These are phyloP conservation scores for Smithornis capensis DNA, from an alignment of 2,113 vertebrate genomes.

Conservation along the genomic window DNA sequence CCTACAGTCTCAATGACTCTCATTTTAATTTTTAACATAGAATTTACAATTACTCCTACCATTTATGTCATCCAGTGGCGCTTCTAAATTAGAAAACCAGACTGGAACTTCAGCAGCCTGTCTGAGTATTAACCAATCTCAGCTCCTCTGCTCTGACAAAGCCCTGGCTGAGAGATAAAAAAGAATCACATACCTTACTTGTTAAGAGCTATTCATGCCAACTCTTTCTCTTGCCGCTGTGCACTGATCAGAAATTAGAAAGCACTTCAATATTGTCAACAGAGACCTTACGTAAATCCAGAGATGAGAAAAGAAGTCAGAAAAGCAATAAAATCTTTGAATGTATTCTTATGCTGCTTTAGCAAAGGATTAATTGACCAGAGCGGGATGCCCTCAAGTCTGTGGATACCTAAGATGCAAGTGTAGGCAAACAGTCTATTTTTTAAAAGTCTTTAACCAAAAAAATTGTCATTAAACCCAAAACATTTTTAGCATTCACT, in stretches of 20 bases:
- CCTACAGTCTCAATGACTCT: background rate
- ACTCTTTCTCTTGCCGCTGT: background rate
- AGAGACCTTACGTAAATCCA: background rate
- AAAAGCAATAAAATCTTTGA: background rate
- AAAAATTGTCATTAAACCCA: background rate
- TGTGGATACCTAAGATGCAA: background rate
- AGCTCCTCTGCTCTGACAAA: slow-evolving; percentile 23
- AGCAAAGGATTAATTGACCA: background rate
- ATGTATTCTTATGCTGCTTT: background rate
- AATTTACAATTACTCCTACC: slow-evolving; percentile 30
- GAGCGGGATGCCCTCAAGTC: background rate
- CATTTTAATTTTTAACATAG: background rate
- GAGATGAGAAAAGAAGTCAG: background rate
- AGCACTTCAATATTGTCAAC: background rate
- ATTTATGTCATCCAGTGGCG: slow-evolving; percentile 2
- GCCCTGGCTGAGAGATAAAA: slow-evolving; percentile 37
- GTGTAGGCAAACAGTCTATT: background rate
- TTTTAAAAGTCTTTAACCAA: background rate
- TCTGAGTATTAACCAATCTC: slow-evolving; percentile 3
- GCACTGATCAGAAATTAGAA: slow-evolving; percentile 3
- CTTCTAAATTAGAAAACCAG: slow-evolving; percentile 60
- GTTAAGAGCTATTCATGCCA: background rate
- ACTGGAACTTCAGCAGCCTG: slow-evolving; percentile 37
- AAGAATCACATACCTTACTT: slow-evolving; percentile 23
- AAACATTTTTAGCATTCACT: background rate